Evolutionary conservation across 2,113 vertebrate species (phyloP), one percentile per base, ranked within the genome.

Genomic region (Phycodurus eques): DNA sequence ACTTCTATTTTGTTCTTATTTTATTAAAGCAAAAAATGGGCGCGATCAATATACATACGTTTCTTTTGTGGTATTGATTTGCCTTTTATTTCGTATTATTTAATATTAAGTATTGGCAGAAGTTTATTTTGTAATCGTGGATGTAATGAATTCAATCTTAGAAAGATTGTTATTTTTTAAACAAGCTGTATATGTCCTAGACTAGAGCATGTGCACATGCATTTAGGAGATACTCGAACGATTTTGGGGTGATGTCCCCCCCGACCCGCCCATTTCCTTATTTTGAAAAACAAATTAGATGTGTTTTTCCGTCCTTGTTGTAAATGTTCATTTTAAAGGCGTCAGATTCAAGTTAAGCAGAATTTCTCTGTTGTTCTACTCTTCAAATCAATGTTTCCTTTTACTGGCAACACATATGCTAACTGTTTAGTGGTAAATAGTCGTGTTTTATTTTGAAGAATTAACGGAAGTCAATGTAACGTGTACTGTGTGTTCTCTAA

Each of bases 391-490:
- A 19, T 35, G 14, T 3, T 15, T 61, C 14, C 15, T 17, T 9
- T 56, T 10, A 22, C 10, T 56, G 14, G 12, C 27, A 60, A 33
- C 59, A 35, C 31, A 14, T 27, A n/a, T 56, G 54, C 0, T n/a
- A n/a, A n/a, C n/a, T 35, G 11, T 33, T 39, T 62, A 27, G 27
- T 27, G 27, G 27, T 27, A 27, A 27, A 27, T 17, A 47, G 1
- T 47, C 35, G 5, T 1, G 2, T 68, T 86, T 80, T 84, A 85
- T 39, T 85, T 73, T 81, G 83, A 80, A 81, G 53, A 12, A 9
- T 0, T 3, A 54, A 43, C 71, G 75, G 83, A 83, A 75, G 20
- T 31, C 0, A 0, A 5, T 5, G 8, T 13, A 42, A 51, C 4
- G 1, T 0, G 15, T 0, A 3, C 0, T 33, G 35, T 31, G 69